These are phyloP conservation scores for Kryphioiulus occultus DNA, from an alignment of 2,888 invertebrate genomes.

Conservation along the genomic window DNA sequence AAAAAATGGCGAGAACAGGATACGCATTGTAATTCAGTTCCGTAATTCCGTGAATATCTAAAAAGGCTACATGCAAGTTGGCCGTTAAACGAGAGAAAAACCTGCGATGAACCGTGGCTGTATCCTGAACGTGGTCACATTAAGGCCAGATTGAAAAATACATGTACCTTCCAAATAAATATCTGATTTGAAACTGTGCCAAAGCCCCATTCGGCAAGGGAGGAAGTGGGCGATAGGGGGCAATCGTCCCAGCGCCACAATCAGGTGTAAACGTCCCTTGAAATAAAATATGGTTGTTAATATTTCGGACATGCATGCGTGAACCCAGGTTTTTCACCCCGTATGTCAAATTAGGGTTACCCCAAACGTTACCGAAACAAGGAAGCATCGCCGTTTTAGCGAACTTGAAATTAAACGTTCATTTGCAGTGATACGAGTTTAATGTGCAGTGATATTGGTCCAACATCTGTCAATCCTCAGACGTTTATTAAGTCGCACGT, in stretches of 20 bases:
- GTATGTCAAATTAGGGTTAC: neutral
- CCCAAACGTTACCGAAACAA: neutral
- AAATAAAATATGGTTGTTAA: constrained; percentile 33
- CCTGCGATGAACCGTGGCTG: neutral
- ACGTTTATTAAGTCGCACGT: neutral
- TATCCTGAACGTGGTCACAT: neutral
- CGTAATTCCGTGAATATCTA: constrained; percentile 37
- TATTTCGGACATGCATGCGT: constrained; percentile 30
- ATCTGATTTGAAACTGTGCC: constrained; percentile 37
- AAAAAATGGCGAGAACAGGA: neutral
- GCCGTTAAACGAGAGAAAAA: neutral
- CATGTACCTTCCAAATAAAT: constrained; percentile 10
- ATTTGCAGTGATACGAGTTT: too few relatives aligned
- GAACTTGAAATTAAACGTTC: neutral
- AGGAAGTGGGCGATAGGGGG: neutral
- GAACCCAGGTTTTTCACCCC: constrained; percentile 44
- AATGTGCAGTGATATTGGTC: neutral
- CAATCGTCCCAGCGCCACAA: constrained; percentile 13
- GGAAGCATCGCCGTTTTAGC: neutral
- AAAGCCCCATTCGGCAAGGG: neutral
- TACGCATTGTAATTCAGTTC: constrained; percentile 10
- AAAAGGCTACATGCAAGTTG: neutral
- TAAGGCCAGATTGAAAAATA: neutral
- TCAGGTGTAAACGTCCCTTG: constrained; percentile 37
- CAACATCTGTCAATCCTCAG: neutral